A percentile compares a stretch with the other conserved stretches of the same genome.
phyloP scores from a whole-genome alignment of 2,888 invertebrate species.

The Tiliacea citrago region DNA sequence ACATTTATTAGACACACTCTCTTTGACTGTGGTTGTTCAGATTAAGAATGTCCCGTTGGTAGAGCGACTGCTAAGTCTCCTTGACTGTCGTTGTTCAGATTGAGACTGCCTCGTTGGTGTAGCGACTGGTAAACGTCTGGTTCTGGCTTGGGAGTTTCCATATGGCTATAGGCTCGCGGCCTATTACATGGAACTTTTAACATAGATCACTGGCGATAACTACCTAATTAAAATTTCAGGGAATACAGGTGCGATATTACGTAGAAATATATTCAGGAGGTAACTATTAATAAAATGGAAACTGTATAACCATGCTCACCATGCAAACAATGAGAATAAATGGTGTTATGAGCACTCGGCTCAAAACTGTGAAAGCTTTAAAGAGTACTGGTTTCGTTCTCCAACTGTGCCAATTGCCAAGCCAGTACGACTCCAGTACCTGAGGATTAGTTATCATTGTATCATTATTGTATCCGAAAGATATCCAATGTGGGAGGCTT shows the following conservation, averaged over 20 bases:
- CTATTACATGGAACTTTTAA: not conserved
- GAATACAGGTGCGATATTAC: not conserved
- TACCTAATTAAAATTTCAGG: not conserved
- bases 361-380: conserved; percentile 78
- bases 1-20: conserved; percentile 38
- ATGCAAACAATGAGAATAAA: conserved; percentile 79
- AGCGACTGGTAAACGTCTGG: not conserved
- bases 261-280: not conserved
- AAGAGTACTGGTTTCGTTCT: conserved; percentile 82
- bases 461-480: not conserved
- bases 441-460: conserved; percentile 55
- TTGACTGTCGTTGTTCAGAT: no score
- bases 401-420: conserved; percentile 91
- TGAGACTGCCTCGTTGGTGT: no score
- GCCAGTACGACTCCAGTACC: conserved; percentile 92
- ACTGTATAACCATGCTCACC: conserved; percentile 69
- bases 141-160: no score
- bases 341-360: conserved; percentile 77
- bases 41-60: not conserved
- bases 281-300: conserved; percentile 47
- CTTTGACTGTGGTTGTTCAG: not conserved
- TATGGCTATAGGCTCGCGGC: not conserved
- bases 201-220: not conserved
- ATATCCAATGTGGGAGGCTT: not conserved
- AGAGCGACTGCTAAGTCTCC: not conserved